These are phyloP conservation scores for Peromyscus californicus DNA, from an alignment of 2,113 vertebrate genomes.

Conservation along the genomic window DNA sequence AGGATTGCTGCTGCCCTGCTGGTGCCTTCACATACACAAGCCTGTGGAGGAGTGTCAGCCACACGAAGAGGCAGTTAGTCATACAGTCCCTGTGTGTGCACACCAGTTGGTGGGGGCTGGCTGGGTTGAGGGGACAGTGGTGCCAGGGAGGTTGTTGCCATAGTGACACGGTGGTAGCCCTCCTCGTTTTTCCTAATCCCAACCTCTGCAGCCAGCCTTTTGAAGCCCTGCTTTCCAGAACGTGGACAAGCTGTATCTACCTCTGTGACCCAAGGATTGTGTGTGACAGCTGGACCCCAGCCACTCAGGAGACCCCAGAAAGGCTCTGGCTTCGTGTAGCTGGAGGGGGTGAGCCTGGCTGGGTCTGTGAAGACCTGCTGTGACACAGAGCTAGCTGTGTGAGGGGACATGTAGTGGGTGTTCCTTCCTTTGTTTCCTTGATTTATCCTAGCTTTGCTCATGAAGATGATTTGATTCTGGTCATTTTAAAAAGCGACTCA, in stretches of 20 bases:
- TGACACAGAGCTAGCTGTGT: conserved; percentile 65
- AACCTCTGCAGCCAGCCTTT: conserved; percentile 74
- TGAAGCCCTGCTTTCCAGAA: conserved; percentile 54
- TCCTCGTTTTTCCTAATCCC: conserved; percentile 74
- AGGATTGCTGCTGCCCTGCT: conserved; percentile 4
- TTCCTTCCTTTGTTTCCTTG: conserved; percentile 78
- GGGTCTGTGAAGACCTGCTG: conserved; percentile 38
- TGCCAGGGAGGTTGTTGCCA: conserved; percentile 78
- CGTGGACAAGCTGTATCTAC: conserved; percentile 57
- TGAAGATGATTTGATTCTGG: conserved; percentile 75
- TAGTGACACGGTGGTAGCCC: conserved; percentile 76
- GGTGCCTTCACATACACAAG: not conserved
- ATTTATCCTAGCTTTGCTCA: conserved; percentile 69
- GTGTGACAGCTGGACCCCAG: conserved; percentile 68
- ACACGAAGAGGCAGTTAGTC: conserved; percentile 69
- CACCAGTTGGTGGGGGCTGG: conserved; percentile 79
- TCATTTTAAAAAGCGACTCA: conserved; percentile 68
- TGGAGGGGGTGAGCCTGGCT: not conserved
- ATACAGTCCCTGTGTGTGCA: conserved; percentile 51
- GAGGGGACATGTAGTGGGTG: conserved; percentile 12
- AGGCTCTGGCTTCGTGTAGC: conserved; percentile 26
- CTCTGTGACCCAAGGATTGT: conserved; percentile 58
- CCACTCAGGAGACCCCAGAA: conserved; percentile 57
- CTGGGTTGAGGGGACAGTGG: conserved; percentile 72
- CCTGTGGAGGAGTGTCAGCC: conserved; percentile 43